A percentile compares a stretch with the other conserved stretches of the same genome.
Conservation (phyloP, 2,113 vertebrate species). For the Chlorodrepanis virens region DNA sequence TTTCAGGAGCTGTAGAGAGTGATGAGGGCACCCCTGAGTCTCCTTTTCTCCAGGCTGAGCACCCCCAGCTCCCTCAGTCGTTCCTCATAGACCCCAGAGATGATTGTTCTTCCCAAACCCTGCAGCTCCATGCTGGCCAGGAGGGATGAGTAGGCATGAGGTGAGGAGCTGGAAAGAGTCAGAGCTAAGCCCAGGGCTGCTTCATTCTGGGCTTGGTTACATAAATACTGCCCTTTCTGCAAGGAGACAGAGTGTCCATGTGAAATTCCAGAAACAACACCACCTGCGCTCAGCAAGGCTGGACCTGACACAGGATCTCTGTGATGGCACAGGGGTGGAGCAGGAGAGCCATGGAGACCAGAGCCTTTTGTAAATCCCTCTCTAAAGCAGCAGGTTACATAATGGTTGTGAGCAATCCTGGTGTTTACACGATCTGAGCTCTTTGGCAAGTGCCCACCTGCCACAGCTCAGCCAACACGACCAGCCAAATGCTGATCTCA, state of each 20-base stretch:
- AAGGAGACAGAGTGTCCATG: neutral
- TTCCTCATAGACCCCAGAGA: neutral
- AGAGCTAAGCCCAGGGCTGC: neutral
- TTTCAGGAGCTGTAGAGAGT: neutral
- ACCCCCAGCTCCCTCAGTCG: neutral
- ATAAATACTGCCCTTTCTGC: neutral
- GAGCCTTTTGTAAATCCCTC: neutral
- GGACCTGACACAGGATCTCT: neutral
- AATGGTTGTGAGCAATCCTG: constrained; percentile 2
- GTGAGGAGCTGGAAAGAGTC: neutral
- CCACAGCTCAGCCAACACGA: neutral
- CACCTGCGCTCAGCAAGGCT: neutral
- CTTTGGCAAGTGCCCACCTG: constrained; percentile 50
- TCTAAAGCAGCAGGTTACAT: constrained; percentile 1
- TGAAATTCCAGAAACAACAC: neutral
- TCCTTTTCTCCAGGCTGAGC: neutral
- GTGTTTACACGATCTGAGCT: neutral
- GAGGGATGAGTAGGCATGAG: neutral
- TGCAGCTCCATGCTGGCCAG: neutral
- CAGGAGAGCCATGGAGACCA: neutral
- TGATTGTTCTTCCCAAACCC: neutral
- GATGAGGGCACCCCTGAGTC: neutral
- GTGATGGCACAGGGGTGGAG: neutral
- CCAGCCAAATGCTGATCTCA: constrained; percentile 49
- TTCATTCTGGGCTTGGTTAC: neutral